Conservation (phyloP, 2,113 vertebrate genomes). For the Cynopterus brachyotis region DNA sequence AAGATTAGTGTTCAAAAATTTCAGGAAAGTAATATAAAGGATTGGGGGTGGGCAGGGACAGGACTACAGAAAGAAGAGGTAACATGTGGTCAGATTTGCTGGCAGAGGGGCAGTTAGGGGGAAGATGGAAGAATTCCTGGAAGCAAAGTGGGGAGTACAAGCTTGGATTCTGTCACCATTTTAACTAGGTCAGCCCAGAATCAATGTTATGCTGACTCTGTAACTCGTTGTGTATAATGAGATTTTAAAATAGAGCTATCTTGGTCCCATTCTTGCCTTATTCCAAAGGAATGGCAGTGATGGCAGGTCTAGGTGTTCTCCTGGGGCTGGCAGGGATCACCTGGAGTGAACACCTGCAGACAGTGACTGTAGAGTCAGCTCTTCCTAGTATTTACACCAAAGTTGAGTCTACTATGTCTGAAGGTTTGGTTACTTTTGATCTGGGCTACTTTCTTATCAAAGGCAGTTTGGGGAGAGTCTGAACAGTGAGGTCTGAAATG, state of each 20-base stretch:
- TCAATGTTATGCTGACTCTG: background rate
- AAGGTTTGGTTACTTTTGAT: background rate
- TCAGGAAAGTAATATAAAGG: background rate
- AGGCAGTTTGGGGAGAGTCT: background rate
- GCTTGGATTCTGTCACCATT: no score
- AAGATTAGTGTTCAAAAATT: background rate
- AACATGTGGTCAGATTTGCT: background rate
- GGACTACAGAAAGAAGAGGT: background rate
- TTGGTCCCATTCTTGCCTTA: background rate
- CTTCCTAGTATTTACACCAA: background rate
- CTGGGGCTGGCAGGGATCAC: background rate
- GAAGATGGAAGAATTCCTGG: background rate
- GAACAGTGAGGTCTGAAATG: background rate
- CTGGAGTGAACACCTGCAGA: no score
- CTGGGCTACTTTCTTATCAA: background rate
- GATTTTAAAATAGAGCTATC: background rate
- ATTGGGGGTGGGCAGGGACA: background rate
- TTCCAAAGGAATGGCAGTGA: background rate
- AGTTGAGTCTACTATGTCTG: no score
- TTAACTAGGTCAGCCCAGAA: background rate
- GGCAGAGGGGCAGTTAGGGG: no score
- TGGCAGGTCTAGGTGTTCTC: fast-evolving
- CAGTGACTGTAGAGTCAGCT: background rate
- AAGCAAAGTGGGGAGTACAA: background rate
- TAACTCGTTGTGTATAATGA: background rate